These are phyloP conservation scores for Muricea muricata DNA, from an alignment of 92 coral and sea anemone species.

Conservation along the genomic window DNA sequence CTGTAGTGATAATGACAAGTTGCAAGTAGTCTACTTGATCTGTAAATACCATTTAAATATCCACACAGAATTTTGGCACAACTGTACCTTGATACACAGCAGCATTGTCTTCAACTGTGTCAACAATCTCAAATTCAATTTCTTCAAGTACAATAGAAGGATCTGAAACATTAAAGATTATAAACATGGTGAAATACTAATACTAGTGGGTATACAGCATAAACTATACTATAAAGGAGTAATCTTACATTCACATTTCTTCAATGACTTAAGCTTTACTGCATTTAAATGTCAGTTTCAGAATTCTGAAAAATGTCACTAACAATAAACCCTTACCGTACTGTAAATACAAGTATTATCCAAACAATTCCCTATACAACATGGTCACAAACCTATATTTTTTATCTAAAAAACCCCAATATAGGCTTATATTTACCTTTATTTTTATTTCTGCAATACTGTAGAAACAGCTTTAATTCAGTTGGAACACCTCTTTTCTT, in stretches of 20 bases:
- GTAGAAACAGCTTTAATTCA: constrained; percentile 25
- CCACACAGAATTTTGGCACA: neutral
- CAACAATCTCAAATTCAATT: constrained; percentile 11
- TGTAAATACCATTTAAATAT: neutral
- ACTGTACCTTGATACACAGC: constrained; percentile 60
- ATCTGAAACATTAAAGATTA: constrained; percentile 2
- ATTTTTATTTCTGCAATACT: constrained; percentile 34
- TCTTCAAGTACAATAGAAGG: constrained; percentile 30
- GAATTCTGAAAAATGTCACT: neutral
- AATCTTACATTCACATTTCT: neutral
- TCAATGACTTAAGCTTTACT: neutral
- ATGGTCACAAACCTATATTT: neutral
- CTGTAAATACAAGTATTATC: neutral
- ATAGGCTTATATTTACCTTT: constrained; percentile 24
- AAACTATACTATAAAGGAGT: neutral
- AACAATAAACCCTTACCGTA: neutral
- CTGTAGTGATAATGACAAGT: neutral
- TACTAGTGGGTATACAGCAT: neutral
- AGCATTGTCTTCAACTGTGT: constrained; percentile 30
- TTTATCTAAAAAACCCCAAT: neutral
- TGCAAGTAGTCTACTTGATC: neutral
- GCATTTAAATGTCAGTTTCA: neutral
- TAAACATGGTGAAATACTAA: neutral
- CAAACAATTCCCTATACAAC: neutral
- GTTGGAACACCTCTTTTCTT: constrained; percentile 22